Base-by-base conservation (phyloP, 2,797 vertebrate species). In the Cirrhinus molitorella region DNA sequence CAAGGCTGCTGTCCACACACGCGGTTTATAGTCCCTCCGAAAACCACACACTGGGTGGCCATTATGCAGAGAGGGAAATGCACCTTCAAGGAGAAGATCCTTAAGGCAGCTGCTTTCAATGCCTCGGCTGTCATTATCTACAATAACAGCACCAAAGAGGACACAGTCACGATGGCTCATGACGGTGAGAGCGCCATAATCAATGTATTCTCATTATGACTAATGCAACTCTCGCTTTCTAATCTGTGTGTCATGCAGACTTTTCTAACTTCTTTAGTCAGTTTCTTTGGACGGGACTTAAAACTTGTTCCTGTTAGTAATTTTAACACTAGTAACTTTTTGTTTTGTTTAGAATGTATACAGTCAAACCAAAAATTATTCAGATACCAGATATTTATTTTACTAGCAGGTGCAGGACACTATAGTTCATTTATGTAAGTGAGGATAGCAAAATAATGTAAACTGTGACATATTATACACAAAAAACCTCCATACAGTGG, bases 41-140 rank as follows among this genome's bases (percentile, higher is more conserved):
- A 96, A 71, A 96, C 92, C 47, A 95, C 95, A 89, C 97, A 97
- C 89, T 99, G 98, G 98, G 97, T 99, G 78, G 98, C 98, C 79
- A 93, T 99, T 85, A 91, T 99, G 23, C 97, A 98, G 90, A 93
- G 98, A 86, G 98, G 98, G 66, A 98, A 99, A 89, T 99, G 98
- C 86, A 99, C 97, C 0, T 99, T 99, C 87, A 97, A 94, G 85
- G 97, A 99, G 93, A 99, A 99, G 93, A 99, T 99, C 88, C 94
- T 98, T 68, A 94, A 96, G 87, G 98, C 98, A 0, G 96, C 96
- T 2, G 94, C 96, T 21, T 97, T 96, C 88, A 98, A 97, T 83
- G 98, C 98, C 74, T 94, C 96, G 0, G 98, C 97, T 0, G 98
- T 99, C 70, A 96, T 99, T 87, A 97, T 99, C 92, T 99, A 98